Base-by-base conservation (phyloP, 1,140 invertebrate genomes). In the Archivesica marissinica region DNA sequence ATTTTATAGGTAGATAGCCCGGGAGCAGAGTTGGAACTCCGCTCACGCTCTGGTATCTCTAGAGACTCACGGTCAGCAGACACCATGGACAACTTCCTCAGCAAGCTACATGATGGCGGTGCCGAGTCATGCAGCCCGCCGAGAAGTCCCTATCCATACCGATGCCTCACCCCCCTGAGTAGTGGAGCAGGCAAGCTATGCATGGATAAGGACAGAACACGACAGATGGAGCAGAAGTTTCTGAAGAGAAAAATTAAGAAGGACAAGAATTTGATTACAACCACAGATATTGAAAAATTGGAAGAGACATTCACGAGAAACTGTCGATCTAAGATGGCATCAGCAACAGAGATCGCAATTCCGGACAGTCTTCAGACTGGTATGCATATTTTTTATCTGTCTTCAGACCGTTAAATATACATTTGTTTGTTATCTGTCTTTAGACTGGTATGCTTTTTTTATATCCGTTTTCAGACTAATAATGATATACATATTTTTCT, bases 231-330 rank as follows among this genome's bases (percentile, higher is more conserved):
- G 33, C 70, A 75, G 6, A 39, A 41, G 15, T 85, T 66, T 41
- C 30, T 47, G 17, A 68, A 44, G n/a, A 64, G 41, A 39, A 85
- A 85, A 35, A 44, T 85, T 15, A 41, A 41, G 25, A 74, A 39
- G 30, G 82, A 85, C 15, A 52, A 85, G 23, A 85, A 85, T 13
- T 56, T 85, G 41, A 56, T 77, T 35, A 68, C 82, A 11, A 70
- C 82, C 6, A 28, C 54, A 39, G 82, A 77, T 77, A 44, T 85
- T 17, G 74, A 68, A 23, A 68, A 77, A 15, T 23, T 85, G 23
- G 82, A 85, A 39, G 47, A 77, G 39, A 35, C n/a, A 0, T 85
- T 77, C 41, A 64, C 25, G 23, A 59, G 50, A 28, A 39, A 54
- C n/a, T 35, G 59, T 15, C 38, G 74, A 23, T 77, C 74, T 25